These are phyloP conservation scores for Zosterops lateralis DNA, from an alignment of 2,113 vertebrate genomes.

Conservation along the genomic window DNA sequence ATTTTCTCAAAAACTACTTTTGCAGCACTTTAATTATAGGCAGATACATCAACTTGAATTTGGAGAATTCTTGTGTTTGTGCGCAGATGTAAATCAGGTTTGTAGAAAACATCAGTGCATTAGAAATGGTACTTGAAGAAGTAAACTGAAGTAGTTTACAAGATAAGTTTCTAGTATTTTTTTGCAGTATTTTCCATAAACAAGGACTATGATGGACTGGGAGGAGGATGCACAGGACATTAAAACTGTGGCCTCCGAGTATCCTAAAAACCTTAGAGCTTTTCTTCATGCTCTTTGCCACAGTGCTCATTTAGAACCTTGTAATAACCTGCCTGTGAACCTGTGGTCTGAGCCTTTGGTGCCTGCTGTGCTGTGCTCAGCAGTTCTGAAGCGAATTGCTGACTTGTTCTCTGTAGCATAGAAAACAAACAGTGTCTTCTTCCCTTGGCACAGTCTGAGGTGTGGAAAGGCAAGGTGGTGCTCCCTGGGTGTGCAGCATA, in stretches of 20 bases:
- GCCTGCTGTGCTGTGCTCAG: not conserved
- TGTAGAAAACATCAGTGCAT: not conserved
- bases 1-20: not conserved
- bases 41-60: not conserved
- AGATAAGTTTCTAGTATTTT: not conserved
- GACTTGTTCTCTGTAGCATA: not conserved
- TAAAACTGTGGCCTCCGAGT: not conserved
- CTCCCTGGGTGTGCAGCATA: not conserved
- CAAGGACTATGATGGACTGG: too few species aligned
- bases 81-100: not conserved
- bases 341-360: not conserved
- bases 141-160: not conserved
- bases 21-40: not conserved
- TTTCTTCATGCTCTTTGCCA: not conserved
- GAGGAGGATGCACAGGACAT: not conserved
- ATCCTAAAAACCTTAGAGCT: not conserved
- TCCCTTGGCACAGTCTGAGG: not conserved
- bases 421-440: not conserved
- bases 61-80: not conserved
- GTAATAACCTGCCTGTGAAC: not conserved
- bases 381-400: rapidly evolving
- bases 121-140: not conserved
- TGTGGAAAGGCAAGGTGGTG: not conserved
- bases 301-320: not conserved
- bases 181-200: not conserved